Percentiles rank a stretch among this genome's conserved stretches.
Conservation (phyloP, 92 coral and sea anemone genomes). For the Umimayanthus kanabou region DNA sequence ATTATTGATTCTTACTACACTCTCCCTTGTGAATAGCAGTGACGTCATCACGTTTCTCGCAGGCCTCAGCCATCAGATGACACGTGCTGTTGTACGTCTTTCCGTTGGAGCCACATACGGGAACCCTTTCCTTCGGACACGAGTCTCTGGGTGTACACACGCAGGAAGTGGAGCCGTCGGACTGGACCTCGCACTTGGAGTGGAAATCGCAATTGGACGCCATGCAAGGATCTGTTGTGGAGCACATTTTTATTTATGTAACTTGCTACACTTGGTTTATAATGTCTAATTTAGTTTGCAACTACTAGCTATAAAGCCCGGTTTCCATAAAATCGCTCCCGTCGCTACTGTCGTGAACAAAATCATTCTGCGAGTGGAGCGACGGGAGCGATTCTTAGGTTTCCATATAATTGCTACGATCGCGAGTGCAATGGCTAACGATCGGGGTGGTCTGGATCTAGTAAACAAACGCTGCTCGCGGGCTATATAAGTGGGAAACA, state of each 20-base stretch:
- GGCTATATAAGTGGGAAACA: no score
- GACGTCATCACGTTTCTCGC: conserved; percentile 51
- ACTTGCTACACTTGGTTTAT: no score
- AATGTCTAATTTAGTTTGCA: no score
- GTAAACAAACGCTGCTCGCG: no score
- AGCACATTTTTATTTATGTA: background rate
- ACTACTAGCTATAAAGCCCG: no score
- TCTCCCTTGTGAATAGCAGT: conserved; percentile 60
- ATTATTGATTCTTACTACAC: conserved; percentile 66
- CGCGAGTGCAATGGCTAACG: no score
- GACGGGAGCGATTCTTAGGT: no score
- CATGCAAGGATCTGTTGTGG: conserved; percentile 74
- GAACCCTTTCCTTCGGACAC: conserved; percentile 60
- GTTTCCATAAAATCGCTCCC: no score
- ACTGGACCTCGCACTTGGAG: conserved; percentile 64
- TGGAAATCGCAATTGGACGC: conserved; percentile 66
- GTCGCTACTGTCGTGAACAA: no score
- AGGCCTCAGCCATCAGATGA: conserved; percentile 70
- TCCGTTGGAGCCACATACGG: conserved; percentile 85
- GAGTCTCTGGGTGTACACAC: conserved; percentile 64
- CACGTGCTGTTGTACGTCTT: conserved; percentile 76
- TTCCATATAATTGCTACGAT: no score
- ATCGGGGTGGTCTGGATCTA: no score
- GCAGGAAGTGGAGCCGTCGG: conserved; percentile 75
- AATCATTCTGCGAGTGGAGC: no score